Evolutionary conservation across 2,113 vertebrate species (phyloP).

Genomic region (Triplophysa tibetana): DNA sequence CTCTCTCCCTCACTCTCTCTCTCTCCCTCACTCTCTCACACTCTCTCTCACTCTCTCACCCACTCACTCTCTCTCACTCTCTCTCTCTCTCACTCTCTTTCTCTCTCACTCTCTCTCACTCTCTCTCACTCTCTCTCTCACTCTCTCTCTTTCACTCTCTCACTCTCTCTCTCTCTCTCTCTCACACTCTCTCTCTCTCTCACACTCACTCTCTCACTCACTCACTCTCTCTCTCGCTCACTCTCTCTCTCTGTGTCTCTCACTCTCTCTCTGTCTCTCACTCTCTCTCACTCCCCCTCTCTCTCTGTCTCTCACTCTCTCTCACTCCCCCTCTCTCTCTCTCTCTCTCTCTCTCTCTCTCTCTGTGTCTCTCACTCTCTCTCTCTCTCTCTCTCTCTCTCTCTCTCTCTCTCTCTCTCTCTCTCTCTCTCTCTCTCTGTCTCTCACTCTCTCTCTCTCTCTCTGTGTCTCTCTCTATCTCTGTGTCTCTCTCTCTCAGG

Average conservation of each 20-base stretch:
- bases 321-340: too few relatives aligned
- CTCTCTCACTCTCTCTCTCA: background rate
- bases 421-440: background rate
- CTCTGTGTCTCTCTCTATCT: background rate
- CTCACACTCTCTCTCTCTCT: constrained; percentile 31
- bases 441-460: too few relatives aligned
- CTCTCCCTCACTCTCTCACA: constrained; percentile 15
- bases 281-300: too few relatives aligned
- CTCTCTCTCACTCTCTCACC: too few relatives aligned
- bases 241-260: too few relatives aligned
- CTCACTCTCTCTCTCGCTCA: too few relatives aligned
- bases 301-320: too few relatives aligned
- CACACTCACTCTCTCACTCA: background rate
- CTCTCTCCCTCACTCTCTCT: constrained; percentile 37
- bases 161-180: constrained; percentile 31
- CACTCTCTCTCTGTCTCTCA: too few relatives aligned
- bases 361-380: background rate
- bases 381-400: background rate
- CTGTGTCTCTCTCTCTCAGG: constrained; percentile 56
- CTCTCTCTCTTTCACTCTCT: constrained; percentile 39
- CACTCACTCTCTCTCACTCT: too few relatives aligned
- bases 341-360: too few relatives aligned
- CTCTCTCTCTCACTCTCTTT: too few relatives aligned
- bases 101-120: too few relatives aligned
- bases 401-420: background rate